These are phyloP conservation scores for Embidobia sp. DNA, from an alignment of 2,888 invertebrate species.

Conservation along the genomic window DNA sequence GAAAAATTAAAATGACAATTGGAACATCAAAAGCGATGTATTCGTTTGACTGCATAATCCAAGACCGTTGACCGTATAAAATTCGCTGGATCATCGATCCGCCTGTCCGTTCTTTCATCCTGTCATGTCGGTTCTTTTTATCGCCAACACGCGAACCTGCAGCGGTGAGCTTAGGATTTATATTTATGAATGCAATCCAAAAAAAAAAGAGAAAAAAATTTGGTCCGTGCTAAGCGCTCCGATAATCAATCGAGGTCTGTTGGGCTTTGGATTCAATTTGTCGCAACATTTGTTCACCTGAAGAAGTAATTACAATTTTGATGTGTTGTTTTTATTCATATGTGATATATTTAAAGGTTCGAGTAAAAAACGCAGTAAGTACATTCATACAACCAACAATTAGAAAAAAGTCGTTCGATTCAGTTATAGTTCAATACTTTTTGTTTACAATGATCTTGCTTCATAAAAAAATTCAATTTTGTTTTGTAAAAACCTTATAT, in stretches of 20 bases:
- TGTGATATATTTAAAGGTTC: constrained; percentile 13
- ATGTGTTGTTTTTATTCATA: constrained; percentile 12
- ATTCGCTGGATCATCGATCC: constrained; percentile 26
- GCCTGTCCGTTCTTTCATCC: constrained; percentile 26
- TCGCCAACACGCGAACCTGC: constrained; percentile 6
- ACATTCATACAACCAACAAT: constrained; percentile 7
- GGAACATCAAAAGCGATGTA: constrained; percentile 27
- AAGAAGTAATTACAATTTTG: constrained; percentile 41
- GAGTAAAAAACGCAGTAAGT: neutral
- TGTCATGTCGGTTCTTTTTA: constrained; percentile 33
- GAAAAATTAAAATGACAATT: constrained; percentile 31
- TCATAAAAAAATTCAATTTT: too few relatives aligned
- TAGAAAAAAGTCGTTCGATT: too few relatives aligned
- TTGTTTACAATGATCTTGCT: too few relatives aligned
- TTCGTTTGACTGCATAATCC: constrained; percentile 37
- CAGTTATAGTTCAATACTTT: too few relatives aligned
- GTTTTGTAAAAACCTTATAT: too few relatives aligned
- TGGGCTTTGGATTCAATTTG: constrained; percentile 46
- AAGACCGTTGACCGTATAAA: constrained; percentile 17
- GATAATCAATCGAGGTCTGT: constrained; percentile 47
- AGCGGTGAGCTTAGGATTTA: constrained; percentile 8
- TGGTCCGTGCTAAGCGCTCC: constrained; percentile 18
- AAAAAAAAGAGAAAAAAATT: neutral
- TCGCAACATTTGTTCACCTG: constrained; percentile 10
- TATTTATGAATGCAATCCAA: constrained; percentile 30